Evolutionary conservation across 2,888 invertebrate genomes (phyloP).

Genomic region (Frankliniella intonsa): DNA sequence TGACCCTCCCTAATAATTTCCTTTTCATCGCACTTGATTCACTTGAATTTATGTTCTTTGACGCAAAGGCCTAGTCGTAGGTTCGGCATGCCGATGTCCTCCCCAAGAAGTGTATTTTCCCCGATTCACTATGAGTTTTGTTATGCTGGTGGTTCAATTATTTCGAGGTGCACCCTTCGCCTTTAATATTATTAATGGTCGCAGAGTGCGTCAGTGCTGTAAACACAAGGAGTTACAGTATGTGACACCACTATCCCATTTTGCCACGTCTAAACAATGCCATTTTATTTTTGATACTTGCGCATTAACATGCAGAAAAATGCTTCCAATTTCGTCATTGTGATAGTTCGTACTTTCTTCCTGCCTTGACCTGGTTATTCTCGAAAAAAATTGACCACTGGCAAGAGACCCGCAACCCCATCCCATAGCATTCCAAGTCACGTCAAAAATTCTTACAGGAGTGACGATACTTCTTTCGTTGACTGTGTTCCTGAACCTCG

Average conservation of each 20-base stretch:
- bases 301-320: no score
- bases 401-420: no score
- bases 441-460: slow-evolving; percentile 61
- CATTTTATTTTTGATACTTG: no score
- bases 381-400: no score
- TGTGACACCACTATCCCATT: no score
- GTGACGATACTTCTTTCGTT: slow-evolving; percentile 95
- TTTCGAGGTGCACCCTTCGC: not conserved
- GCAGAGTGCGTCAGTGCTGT: not conserved
- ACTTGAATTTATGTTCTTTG: no score
- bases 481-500: slow-evolving; percentile 96
- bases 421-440: not conserved
- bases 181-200: not conserved
- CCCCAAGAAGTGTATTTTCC: not conserved
- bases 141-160: not conserved
- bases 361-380: no score
- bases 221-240: not conserved
- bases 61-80: no score
- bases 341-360: no score
- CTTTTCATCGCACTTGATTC: not conserved
- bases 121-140: not conserved
- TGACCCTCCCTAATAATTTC: not conserved
- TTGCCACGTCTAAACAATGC: no score
- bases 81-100: no score
- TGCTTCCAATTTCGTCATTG: no score